phyloP scores from a whole-genome alignment of 2,797 vertebrate genomes.

The Neostethus bicornis region DNA sequence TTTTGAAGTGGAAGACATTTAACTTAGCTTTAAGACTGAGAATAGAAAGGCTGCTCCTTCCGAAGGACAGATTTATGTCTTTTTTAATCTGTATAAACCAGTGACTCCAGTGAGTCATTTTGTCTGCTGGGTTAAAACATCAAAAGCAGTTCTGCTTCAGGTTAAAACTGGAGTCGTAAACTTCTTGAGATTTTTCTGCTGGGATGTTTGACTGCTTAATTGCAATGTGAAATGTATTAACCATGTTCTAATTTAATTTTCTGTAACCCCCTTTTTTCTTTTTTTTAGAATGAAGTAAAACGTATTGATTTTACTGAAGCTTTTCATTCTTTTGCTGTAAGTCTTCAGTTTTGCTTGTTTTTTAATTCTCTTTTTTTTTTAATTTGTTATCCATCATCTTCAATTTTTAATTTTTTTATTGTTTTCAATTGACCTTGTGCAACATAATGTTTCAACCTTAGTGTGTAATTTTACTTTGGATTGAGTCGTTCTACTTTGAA shows the following conservation, averaged over 20 bases:
- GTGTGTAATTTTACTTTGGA: slow-evolving; percentile 30
- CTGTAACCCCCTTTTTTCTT: slow-evolving; percentile 77
- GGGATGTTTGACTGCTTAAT: slow-evolving; percentile 61
- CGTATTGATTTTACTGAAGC: slow-evolving; percentile 89
- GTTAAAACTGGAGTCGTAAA: not conserved
- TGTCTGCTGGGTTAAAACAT: too few species aligned
- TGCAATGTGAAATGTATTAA: slow-evolving; percentile 73
- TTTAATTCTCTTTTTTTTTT: slow-evolving; percentile 74
- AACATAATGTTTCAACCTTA: slow-evolving; percentile 38
- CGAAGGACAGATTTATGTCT: too few species aligned
- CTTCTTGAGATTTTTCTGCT: not conserved
- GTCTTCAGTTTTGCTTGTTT: slow-evolving; percentile 82
- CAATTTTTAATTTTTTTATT: slow-evolving; percentile 56
- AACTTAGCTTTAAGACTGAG: not conserved
- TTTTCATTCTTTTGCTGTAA: slow-evolving; percentile 91
- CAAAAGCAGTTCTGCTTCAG: too few species aligned
- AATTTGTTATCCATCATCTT: slow-evolving; percentile 67
- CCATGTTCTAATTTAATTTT: slow-evolving; percentile 78
- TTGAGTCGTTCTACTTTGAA: slow-evolving; percentile 23
- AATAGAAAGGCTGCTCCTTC: not conserved
- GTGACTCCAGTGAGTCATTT: too few species aligned
- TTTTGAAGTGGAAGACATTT: not conserved
- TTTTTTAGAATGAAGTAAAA: slow-evolving; percentile 88
- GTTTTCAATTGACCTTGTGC: slow-evolving; percentile 57
- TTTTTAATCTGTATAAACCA: too few species aligned